Evolutionary conservation across 1,140 invertebrate genomes (phyloP).

Genomic region (Rhizoglyphus robini): DNA sequence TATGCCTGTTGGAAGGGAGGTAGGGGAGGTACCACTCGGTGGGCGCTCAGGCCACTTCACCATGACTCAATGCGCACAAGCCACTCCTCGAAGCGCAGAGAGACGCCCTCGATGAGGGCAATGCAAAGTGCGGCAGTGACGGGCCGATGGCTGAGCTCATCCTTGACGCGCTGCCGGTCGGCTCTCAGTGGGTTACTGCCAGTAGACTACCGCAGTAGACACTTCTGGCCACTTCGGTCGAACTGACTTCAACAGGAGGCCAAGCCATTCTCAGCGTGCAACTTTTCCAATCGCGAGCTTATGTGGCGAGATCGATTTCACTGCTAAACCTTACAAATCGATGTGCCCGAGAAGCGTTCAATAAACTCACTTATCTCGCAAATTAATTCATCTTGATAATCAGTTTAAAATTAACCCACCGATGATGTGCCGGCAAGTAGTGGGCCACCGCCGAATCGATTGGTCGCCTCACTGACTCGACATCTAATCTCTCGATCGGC

Average conservation of each 20-base stretch:
- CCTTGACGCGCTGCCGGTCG: background rate
- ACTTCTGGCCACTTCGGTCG: background rate
- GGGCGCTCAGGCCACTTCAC: too few species aligned
- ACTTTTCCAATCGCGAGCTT: slow-evolving; percentile 1
- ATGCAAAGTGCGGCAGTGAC: background rate
- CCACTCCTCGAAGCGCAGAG: too few species aligned
- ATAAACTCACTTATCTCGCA: slow-evolving; percentile 1
- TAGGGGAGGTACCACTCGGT: too few species aligned
- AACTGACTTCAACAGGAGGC: background rate
- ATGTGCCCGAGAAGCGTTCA: background rate
- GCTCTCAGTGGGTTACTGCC: slow-evolving; percentile 2
- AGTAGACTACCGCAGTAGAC: slow-evolving; percentile 2
- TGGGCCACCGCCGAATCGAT: background rate
- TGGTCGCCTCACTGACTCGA: too few species aligned
- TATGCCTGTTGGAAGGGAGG: too few species aligned
- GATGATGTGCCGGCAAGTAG: slow-evolving; percentile 10
- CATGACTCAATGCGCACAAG: too few species aligned
- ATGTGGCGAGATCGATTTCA: slow-evolving; percentile 12
- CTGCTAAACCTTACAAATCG: slow-evolving; percentile 14
- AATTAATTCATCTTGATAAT: slow-evolving; percentile 9
- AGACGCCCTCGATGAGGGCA: background rate
- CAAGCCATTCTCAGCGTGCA: slow-evolving; percentile 14
- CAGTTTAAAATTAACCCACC: slow-evolving; percentile 11
- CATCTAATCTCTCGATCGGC: too few species aligned
- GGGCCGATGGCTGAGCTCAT: too few species aligned